Percentiles rank a stretch among this genome's conserved stretches.
phyloP scores from a whole-genome alignment of 1,140 invertebrate genomes.

The Drosophila sp. region DNA sequence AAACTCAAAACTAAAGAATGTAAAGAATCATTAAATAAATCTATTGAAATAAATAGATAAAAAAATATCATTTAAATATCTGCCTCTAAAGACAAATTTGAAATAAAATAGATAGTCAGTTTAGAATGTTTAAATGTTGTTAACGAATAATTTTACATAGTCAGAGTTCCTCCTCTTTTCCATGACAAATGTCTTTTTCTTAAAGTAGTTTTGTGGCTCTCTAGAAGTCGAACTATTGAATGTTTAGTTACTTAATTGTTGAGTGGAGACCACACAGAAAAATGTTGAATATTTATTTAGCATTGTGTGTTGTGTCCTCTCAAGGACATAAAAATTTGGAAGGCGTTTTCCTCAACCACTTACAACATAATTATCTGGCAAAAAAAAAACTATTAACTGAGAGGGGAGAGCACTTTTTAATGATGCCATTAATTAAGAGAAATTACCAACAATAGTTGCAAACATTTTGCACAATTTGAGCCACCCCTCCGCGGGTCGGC shows the following conservation, averaged over 20 bases:
- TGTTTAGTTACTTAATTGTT: not conserved
- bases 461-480: conserved; percentile 46
- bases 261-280: conserved; percentile 29
- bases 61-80: too few relatives aligned
- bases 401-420: conserved; percentile 39
- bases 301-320: not conserved
- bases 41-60: too few relatives aligned
- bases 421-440: conserved; percentile 76
- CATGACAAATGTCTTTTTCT: too few relatives aligned
- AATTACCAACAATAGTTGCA: conserved; percentile 59
- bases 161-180: too few relatives aligned
- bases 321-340: conserved; percentile 14
- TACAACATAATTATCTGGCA: conserved; percentile 68
- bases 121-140: too few relatives aligned
- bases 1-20: too few relatives aligned
- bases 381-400: conserved; percentile 28
- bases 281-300: not conserved
- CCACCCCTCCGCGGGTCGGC: conserved; percentile 42
- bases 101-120: too few relatives aligned
- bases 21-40: too few relatives aligned
- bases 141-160: too few relatives aligned
- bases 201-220: too few relatives aligned
- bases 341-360: conserved; percentile 59
- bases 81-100: too few relatives aligned
- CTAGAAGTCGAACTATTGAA: not conserved